These are phyloP conservation scores for Clarias fuscus DNA, from an alignment of 2,797 vertebrate species.

Conservation along the genomic window DNA sequence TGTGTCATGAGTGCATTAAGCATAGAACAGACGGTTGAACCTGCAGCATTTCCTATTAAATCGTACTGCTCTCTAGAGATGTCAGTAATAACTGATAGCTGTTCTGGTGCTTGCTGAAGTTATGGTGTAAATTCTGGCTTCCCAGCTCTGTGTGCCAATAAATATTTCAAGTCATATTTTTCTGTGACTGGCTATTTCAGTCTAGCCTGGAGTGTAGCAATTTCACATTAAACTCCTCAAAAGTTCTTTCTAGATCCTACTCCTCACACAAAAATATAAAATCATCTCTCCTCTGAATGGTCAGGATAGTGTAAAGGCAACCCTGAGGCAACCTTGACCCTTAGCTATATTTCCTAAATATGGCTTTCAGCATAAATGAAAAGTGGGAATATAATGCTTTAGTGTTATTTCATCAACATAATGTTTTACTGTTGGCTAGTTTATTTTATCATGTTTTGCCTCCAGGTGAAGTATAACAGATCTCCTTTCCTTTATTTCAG, in stretches of 20 bases:
- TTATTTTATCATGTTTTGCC: slow-evolving; percentile 71
- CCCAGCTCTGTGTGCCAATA: slow-evolving; percentile 39
- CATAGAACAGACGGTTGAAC: slow-evolving; percentile 58
- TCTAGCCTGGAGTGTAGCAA: slow-evolving; percentile 5
- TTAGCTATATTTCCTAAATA: slow-evolving; percentile 19
- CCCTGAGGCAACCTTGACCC: not conserved
- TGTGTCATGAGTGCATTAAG: slow-evolving; percentile 73
- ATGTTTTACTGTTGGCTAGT: slow-evolving; percentile 64
- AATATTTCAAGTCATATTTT: slow-evolving; percentile 44
- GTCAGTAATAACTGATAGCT: slow-evolving; percentile 65
- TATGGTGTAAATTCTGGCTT: slow-evolving; percentile 13
- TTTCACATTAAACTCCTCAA: slow-evolving; percentile 6
- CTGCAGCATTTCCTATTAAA: slow-evolving; percentile 56
- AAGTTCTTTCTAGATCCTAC: not conserved
- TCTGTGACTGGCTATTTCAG: slow-evolving; percentile 11
- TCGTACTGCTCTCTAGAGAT: slow-evolving; percentile 60
- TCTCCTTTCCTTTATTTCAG: slow-evolving; percentile 71
- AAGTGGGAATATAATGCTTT: slow-evolving; percentile 56
- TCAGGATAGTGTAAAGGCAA: slow-evolving; percentile 17
- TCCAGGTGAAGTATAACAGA: slow-evolving; percentile 71
- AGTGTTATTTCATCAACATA: slow-evolving; percentile 64
- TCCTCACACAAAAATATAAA: not conserved
- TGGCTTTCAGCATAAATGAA: slow-evolving; percentile 23
- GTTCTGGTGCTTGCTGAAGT: slow-evolving; percentile 14
- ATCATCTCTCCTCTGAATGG: not conserved